Base-by-base conservation (phyloP, 2,797 vertebrate genomes). In the Heterohyrax brucei region DNA sequence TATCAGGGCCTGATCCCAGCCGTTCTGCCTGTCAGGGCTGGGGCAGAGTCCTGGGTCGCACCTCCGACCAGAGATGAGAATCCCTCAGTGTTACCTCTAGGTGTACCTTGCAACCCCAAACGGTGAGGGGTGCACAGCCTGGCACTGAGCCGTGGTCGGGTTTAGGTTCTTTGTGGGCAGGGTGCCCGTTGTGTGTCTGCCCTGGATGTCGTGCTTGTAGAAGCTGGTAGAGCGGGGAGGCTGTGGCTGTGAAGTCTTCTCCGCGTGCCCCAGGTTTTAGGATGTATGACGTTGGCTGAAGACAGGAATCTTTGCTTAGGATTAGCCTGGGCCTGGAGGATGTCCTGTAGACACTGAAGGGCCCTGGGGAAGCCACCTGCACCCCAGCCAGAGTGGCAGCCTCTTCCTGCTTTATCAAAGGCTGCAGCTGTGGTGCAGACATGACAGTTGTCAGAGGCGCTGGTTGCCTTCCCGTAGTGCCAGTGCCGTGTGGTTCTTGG, bases 161-260 rank as follows among this genome's bases (percentile, higher is more conserved):
- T 64, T 48, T 18, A n/a, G 79, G 56, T 33, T 64, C 10, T 24
- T 64, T 1, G 2, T 7, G 7, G 33, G 48, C 1, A 68, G 13
- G 0, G 0, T 5, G 10, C 4, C 12, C 33, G 33, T 4, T 22
- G 3, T 10, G 10, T 68, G 48, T 39, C 56, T 68, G 50, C 24
- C 48, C 1, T 21, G 53, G 26, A 26, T 22, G 50, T 85, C 1
- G 72, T 13, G 46, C 64, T 46, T 30, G 4, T 22, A 26, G 6
- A 30, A 61, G 39, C 48, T 22, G 13, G 5, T 44, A 16, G 13
- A 14, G 18, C 12, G 16, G 56, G 18, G 13, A 59, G 56, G 56
- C 56, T 59, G 56, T 59, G 56, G 56, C 56, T 16, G 18, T 3
- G 1, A 33, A 8, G 8, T 70, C 61, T 50, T 64, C n/a, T 50